Evolutionary conservation across 2,797 vertebrate species (phyloP).

Genomic region (Megaceryle alcyon): DNA sequence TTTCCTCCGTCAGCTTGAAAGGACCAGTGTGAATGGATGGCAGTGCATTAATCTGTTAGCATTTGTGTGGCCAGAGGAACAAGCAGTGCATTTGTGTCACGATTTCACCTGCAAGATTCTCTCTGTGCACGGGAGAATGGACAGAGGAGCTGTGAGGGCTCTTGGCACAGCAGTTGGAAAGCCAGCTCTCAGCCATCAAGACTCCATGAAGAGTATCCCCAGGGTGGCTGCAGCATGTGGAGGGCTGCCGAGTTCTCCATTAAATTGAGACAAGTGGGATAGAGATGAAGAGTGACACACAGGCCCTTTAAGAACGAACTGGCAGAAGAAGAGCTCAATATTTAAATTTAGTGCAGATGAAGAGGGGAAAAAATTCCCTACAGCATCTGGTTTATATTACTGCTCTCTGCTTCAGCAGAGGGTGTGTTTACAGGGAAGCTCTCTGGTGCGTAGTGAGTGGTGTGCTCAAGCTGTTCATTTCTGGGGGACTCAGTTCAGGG

Average conservation of each 20-base stretch:
- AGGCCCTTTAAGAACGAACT: slow-evolving; percentile 75
- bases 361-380: slow-evolving; percentile 65
- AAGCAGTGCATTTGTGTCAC: neutral
- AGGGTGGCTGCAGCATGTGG: rapidly evolving
- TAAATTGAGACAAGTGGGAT: neutral
- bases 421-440: slow-evolving; percentile 71
- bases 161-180: neutral
- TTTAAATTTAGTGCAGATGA: slow-evolving; percentile 77
- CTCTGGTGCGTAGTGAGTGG: neutral
- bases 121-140: neutral
- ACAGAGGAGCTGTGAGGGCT: neutral
- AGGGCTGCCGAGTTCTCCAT: neutral
- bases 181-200: neutral
- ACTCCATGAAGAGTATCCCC: neutral
- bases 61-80: neutral
- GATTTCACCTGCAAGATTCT: neutral
- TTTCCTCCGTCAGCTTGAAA: neutral
- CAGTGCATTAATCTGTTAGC: neutral
- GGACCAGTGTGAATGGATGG: neutral
- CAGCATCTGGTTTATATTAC: slow-evolving; percentile 80
- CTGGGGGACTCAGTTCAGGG: neutral
- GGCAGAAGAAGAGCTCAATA: slow-evolving; percentile 62
- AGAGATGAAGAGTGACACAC: neutral
- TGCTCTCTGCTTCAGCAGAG: slow-evolving; percentile 62
- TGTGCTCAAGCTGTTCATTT: neutral